Base-by-base conservation (phyloP, 2,888 invertebrate species). In the Drosophila histrio region DNA sequence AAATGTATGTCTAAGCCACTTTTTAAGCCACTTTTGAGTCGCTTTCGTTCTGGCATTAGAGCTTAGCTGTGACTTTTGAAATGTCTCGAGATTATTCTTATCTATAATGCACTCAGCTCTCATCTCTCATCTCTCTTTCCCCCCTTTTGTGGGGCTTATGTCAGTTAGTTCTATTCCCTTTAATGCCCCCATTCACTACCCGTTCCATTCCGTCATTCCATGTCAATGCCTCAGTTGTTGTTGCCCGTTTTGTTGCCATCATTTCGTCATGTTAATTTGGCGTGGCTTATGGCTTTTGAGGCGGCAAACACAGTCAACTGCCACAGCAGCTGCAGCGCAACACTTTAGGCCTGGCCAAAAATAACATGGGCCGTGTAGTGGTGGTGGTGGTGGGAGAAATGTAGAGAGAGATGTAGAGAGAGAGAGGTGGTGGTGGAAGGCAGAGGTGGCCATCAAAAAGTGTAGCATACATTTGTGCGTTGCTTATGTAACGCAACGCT, bases 251-350 rank as follows among this genome's bases (percentile, higher is more conserved):
- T 80, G 76, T 76, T 69, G 77, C 72, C 79, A 81, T 77, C 82
- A 82, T 82, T 82, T 85, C 76, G 78, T 75, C 79, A 82, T 85
- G 81, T 85, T 82, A 82, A 83, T 85, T 82, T 82, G 86, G 69
- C 72, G 86, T 39, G 70, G 81, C 81, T 85, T 85, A 82, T 82
- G 81, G 81, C 83, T 85, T 82, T 82, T 79, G 75, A 81, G 80
- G 74, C 64, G 74, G 53, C 73, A 68, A 68, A 72, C 56, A 52
- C 50, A 38, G 47, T 47, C 26, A 38, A 56, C 53, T 30, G 53
- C 17, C 34, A n/a, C 57, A 44, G 50, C 68, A 60, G 36, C 39
- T 61, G 53, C 60, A 46, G 62, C 64, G 52, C 70, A 63, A 46
- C 61, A 61, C 39, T 64, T 70, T 64, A 39, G 56, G 52, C 57